phyloP scores from a whole-genome alignment of 1,140 invertebrate species.

The Delia radicum region DNA sequence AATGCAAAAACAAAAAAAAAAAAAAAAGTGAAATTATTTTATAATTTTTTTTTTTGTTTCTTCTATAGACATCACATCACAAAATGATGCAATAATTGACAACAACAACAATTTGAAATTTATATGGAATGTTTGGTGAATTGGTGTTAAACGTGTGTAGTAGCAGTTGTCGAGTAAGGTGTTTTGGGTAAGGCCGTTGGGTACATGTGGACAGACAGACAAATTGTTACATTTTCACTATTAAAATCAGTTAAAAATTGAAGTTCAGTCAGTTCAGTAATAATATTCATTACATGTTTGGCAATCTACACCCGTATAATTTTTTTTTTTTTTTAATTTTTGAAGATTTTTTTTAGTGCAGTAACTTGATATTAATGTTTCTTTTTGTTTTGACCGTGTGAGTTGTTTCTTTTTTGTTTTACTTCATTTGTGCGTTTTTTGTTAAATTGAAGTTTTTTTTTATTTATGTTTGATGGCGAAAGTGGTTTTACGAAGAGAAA shows the following conservation, averaged over 20 bases:
- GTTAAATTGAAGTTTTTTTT: not conserved
- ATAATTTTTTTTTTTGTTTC: not conserved
- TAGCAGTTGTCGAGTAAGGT: too few species aligned
- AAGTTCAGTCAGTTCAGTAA: not conserved
- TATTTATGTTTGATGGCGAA: not conserved
- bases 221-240: not conserved
- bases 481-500: not conserved
- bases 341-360: not conserved
- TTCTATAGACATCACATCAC: not conserved
- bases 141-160: not conserved
- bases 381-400: not conserved
- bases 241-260: not conserved
- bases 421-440: not conserved
- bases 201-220: too few species aligned
- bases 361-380: not conserved
- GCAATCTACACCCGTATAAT: not conserved
- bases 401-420: not conserved
- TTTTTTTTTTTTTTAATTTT: not conserved
- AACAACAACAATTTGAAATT: not conserved
- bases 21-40: not conserved
- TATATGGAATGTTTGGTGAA: not conserved
- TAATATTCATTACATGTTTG: not conserved
- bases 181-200: too few species aligned
- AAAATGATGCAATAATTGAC: not conserved
- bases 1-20: not conserved